phyloP scores from a whole-genome alignment of 1,140 invertebrate genomes.

The Caerostris extrusa region DNA sequence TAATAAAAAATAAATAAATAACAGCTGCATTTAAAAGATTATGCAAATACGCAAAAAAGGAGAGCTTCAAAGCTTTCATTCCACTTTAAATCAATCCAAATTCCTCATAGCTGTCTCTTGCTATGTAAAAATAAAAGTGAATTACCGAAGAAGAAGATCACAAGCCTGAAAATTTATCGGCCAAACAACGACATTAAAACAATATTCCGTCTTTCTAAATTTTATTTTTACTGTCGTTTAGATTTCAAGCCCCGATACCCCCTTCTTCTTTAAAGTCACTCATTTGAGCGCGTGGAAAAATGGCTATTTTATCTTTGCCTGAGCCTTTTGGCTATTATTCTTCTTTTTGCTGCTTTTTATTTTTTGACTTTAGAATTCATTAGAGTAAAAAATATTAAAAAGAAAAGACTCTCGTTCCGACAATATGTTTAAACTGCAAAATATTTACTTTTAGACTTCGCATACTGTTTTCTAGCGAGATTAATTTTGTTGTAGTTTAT shows the following conservation, averaged over 20 bases:
- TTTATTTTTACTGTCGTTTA: conserved; percentile 74
- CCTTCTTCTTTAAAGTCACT: conserved; percentile 29
- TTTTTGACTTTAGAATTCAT: conserved; percentile 28
- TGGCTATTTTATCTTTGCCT: conserved; percentile 61
- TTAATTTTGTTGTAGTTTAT: neutral
- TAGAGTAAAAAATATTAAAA: conserved; percentile 11
- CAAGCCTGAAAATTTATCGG: conserved; percentile 58
- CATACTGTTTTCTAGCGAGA: neutral
- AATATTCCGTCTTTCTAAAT: conserved; percentile 70
- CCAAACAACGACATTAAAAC: conserved; percentile 65
- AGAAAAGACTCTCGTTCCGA: neutral
- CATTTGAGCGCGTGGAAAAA: conserved; percentile 65
- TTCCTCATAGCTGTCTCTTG: conserved; percentile 69
- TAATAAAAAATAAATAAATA: neutral
- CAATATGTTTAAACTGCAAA: conserved; percentile 40
- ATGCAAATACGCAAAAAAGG: conserved; percentile 65
- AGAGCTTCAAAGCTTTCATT: conserved; percentile 42
- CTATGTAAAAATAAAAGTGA: conserved; percentile 62
- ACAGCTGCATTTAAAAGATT: conserved; percentile 46
- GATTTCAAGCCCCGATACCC: conserved; percentile 71
- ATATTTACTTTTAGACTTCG: conserved; percentile 29
- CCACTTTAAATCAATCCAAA: conserved; percentile 66
- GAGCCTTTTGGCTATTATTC: conserved; percentile 36
- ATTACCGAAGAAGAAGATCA: conserved; percentile 30
- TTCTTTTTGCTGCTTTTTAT: conserved; percentile 13